Conservation (phyloP, 1,140 invertebrate genomes). For the Cepaea nemoralis region DNA sequence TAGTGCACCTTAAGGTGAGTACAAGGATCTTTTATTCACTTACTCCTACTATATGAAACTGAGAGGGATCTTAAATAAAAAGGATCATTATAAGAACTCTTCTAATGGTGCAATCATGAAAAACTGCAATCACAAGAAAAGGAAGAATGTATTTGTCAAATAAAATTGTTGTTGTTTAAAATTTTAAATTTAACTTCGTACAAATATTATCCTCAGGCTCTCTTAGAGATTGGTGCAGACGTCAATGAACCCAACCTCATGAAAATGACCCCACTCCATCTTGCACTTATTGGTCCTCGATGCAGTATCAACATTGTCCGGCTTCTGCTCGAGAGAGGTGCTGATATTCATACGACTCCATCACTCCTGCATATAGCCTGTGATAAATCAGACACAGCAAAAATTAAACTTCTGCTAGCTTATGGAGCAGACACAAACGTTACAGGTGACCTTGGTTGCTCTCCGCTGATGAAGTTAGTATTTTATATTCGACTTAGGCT, state of each 20-base stretch:
- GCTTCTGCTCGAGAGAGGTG: conserved; percentile 36
- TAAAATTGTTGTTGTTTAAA: too few relatives aligned
- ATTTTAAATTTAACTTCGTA: too few relatives aligned
- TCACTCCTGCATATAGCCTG: conserved; percentile 40
- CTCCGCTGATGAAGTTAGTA: conserved; percentile 35
- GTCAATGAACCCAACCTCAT: conserved; percentile 33
- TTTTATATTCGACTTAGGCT: not conserved
- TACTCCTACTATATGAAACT: too few relatives aligned
- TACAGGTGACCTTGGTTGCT: not conserved
- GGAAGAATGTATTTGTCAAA: too few relatives aligned
- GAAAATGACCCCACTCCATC: conserved; percentile 38
- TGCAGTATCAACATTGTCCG: not conserved
- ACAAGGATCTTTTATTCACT: too few relatives aligned
- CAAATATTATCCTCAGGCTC: conserved; percentile 24
- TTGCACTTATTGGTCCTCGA: conserved; percentile 29
- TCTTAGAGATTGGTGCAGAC: conserved; percentile 34
- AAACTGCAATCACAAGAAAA: too few relatives aligned
- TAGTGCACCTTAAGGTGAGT: too few relatives aligned
- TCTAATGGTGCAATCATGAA: too few relatives aligned
- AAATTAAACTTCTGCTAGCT: conserved; percentile 35
- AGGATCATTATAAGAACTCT: too few relatives aligned
- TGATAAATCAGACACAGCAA: conserved; percentile 1
- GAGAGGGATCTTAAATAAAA: too few relatives aligned
- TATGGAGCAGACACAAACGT: conserved; percentile 36
- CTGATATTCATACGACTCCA: conserved; percentile 21